Percentiles rank a stretch among this genome's conserved stretches.
phyloP scores from a whole-genome alignment of 2,888 invertebrate species.

The Spisula solida region DNA sequence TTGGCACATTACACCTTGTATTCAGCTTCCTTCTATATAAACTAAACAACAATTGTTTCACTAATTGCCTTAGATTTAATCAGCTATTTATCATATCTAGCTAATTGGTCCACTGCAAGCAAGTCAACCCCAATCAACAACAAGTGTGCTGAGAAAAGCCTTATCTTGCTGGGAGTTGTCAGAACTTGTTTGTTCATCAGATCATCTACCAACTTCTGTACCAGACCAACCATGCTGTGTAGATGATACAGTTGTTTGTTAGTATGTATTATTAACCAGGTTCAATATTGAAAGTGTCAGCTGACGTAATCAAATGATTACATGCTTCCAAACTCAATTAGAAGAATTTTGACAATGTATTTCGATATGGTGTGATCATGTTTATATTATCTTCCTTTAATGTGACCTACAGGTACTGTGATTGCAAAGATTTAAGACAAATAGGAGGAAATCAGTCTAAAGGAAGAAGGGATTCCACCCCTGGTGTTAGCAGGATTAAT shows the following conservation, averaged over 20 bases:
- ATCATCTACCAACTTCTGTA: constrained; percentile 13
- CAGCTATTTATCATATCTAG: constrained; percentile 29
- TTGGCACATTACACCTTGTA: constrained; percentile 36
- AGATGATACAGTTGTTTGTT: neutral
- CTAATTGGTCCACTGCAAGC: constrained; percentile 53
- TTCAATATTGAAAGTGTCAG: neutral
- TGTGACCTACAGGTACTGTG: neutral
- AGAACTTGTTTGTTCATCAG: constrained; percentile 39
- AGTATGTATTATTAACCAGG: neutral
- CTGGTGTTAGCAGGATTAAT: no score
- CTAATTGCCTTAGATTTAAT: constrained; percentile 56
- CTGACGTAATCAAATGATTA: neutral
- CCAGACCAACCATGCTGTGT: neutral
- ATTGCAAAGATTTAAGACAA: no score
- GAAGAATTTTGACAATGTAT: neutral
- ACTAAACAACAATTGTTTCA: constrained; percentile 45
- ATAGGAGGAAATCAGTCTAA: no score
- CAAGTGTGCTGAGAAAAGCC: constrained; percentile 29
- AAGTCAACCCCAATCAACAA: constrained; percentile 52
- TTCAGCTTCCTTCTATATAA: neutral
- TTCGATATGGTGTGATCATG: neutral
- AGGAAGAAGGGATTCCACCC: no score
- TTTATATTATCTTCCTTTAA: neutral
- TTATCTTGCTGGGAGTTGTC: constrained; percentile 33
- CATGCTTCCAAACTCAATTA: constrained; percentile 10